phyloP scores from a whole-genome alignment of 1,140 invertebrate genomes.

The Drosophila oshimai region DNA sequence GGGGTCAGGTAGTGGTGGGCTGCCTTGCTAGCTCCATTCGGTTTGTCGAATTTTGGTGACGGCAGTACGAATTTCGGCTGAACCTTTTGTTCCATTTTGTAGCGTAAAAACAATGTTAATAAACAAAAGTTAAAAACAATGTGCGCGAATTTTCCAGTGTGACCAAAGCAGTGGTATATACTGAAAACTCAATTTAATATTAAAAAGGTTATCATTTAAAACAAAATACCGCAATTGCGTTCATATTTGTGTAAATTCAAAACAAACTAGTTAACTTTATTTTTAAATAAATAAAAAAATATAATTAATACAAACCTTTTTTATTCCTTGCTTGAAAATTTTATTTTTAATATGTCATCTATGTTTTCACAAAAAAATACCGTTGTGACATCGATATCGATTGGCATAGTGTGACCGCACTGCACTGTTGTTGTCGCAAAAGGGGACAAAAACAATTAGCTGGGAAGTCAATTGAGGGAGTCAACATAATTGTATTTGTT shows the following conservation, averaged over 20 bases:
- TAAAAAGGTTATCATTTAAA: neutral
- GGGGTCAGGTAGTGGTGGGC: slow-evolving; percentile 69
- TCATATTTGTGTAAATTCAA: too few species aligned
- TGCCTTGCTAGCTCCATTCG: slow-evolving; percentile 1
- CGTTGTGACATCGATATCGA: neutral
- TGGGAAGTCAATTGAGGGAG: slow-evolving; percentile 23
- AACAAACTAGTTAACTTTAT: too few species aligned
- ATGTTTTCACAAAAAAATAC: too few species aligned
- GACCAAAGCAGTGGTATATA: neutral
- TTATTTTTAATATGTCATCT: too few species aligned
- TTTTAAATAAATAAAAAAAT: neutral
- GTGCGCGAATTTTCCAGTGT: slow-evolving; percentile 20
- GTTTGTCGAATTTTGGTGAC: slow-evolving; percentile 65
- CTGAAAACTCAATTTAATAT: neutral
- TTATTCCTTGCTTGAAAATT: too few species aligned
- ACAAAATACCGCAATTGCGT: too few species aligned
- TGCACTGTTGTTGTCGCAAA: slow-evolving; percentile 3
- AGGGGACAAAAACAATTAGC: slow-evolving; percentile 26
- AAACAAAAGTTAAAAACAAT: slow-evolving; percentile 39
- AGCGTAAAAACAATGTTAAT: slow-evolving; percentile 3
- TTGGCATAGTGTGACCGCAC: slow-evolving; percentile 3
- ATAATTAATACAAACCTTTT: too few species aligned
- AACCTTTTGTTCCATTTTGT: slow-evolving; percentile 44
- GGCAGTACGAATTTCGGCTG: slow-evolving; percentile 61
- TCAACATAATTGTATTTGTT: slow-evolving; percentile 19